A percentile compares a stretch with the other conserved stretches of the same genome.
Evolutionary conservation across 2,113 vertebrate genomes (phyloP).

Genomic region (Sorex araneus): DNA sequence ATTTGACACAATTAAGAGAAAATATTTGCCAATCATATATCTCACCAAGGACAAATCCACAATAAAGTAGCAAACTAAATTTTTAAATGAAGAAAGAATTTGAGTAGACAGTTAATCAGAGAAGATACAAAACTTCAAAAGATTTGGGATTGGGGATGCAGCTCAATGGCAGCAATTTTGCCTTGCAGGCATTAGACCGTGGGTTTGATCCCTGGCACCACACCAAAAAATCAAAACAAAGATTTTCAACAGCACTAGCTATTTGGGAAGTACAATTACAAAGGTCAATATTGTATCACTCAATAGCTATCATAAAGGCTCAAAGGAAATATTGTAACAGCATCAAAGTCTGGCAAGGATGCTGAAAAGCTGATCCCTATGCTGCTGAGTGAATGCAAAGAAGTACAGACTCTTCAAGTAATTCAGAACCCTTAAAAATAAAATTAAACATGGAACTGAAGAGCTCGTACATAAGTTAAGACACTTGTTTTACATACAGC

Average conservation of each 20-base stretch:
- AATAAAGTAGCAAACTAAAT: neutral
- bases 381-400: neutral
- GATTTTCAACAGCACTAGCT: neutral
- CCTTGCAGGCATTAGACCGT: too few relatives aligned
- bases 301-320: constrained; percentile 33
- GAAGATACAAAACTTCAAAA: constrained; percentile 19
- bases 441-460: neutral
- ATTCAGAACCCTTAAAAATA: neutral
- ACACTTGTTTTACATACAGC: too few relatives aligned
- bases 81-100: neutral
- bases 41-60: neutral
- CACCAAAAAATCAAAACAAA: neutral
- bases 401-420: neutral
- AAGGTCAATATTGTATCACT: neutral
- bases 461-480: too few relatives aligned
- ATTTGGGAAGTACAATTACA: constrained; percentile 32
- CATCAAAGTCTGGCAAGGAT: neutral
- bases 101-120: neutral
- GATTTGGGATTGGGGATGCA: too few relatives aligned
- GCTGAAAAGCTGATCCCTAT: neutral
- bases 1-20: neutral
- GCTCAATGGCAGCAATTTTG: too few relatives aligned
- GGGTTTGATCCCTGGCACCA: neutral
- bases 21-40: constrained; percentile 13
- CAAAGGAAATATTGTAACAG: constrained; percentile 20